A percentile compares a stretch with the other conserved stretches of the same genome.
phyloP scores from a whole-genome alignment of 2,888 invertebrate species.

The Trachelus tabidus region DNA sequence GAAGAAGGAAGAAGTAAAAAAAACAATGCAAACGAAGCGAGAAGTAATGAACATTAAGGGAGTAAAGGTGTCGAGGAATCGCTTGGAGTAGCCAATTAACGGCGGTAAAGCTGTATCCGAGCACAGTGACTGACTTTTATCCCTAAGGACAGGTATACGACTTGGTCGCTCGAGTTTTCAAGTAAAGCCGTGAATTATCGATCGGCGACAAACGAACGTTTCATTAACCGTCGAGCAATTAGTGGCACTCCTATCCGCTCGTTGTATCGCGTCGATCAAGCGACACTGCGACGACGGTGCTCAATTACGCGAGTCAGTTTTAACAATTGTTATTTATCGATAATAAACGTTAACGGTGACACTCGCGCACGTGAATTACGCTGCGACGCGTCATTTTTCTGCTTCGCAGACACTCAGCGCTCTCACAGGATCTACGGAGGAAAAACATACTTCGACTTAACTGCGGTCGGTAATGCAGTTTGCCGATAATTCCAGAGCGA shows the following conservation, averaged over 20 bases:
- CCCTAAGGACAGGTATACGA: not conserved
- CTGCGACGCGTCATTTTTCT: not conserved
- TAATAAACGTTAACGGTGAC: not conserved
- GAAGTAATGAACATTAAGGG: not conserved
- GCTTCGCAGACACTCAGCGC: not conserved
- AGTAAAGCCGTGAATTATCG: not conserved
- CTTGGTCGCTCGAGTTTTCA: not conserved
- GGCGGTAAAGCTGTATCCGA: not conserved
- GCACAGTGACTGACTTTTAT: not conserved
- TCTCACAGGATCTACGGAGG: not conserved
- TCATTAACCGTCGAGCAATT: not conserved
- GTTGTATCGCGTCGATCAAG: not conserved
- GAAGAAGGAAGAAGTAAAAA: no score
- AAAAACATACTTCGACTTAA: not conserved
- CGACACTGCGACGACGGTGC: not conserved
- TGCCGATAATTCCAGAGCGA: not conserved
- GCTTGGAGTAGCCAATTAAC: not conserved
- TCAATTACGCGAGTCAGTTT: not conserved
- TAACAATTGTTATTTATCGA: not conserved
- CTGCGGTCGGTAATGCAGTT: not conserved
- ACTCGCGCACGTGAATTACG: no score
- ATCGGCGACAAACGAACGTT: not conserved
- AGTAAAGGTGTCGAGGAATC: not conserved
- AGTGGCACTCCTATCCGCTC: not conserved
- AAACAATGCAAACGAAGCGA: not conserved